phyloP scores from a whole-genome alignment of 1,140 invertebrate species.

The Papilio polyxenes region DNA sequence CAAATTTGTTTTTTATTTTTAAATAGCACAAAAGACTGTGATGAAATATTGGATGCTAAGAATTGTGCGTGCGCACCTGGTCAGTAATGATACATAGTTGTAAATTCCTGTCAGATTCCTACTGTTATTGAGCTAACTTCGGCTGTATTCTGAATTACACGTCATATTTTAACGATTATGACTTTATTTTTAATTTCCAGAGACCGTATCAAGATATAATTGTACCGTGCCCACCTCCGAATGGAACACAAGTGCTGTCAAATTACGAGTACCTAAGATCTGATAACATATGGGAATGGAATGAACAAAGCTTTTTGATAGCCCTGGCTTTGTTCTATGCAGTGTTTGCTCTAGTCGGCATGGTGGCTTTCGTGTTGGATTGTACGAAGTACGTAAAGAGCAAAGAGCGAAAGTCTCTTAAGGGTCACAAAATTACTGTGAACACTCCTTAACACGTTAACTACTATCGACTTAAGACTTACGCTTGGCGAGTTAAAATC shows the following conservation, averaged over 20 bases:
- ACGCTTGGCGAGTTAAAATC: neutral
- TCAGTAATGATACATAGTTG: neutral
- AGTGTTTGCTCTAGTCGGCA: constrained; percentile 81
- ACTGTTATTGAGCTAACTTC: neutral
- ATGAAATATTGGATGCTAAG: neutral
- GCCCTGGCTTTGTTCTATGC: constrained; percentile 82
- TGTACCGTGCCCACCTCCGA: constrained; percentile 88
- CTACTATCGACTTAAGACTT: neutral
- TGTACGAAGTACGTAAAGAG: constrained; percentile 78
- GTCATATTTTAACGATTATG: neutral
- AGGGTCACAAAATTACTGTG: constrained; percentile 75
- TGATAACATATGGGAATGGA: constrained; percentile 76
- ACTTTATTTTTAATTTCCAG: constrained; percentile 68
- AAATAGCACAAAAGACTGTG: neutral
- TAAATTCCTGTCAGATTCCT: neutral
- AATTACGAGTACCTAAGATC: constrained; percentile 81
- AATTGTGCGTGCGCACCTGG: too few species aligned
- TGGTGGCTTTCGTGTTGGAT: constrained; percentile 82
- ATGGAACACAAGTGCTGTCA: constrained; percentile 86
- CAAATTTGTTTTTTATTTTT: neutral
- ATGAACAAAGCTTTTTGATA: constrained; percentile 81
- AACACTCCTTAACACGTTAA: constrained; percentile 66
- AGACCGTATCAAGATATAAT: constrained; percentile 91
- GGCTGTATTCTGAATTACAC: neutral
- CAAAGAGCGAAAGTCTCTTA: constrained; percentile 62